Evolutionary conservation across 2,888 invertebrate species (phyloP).

Genomic region (Synergus umbraculus): DNA sequence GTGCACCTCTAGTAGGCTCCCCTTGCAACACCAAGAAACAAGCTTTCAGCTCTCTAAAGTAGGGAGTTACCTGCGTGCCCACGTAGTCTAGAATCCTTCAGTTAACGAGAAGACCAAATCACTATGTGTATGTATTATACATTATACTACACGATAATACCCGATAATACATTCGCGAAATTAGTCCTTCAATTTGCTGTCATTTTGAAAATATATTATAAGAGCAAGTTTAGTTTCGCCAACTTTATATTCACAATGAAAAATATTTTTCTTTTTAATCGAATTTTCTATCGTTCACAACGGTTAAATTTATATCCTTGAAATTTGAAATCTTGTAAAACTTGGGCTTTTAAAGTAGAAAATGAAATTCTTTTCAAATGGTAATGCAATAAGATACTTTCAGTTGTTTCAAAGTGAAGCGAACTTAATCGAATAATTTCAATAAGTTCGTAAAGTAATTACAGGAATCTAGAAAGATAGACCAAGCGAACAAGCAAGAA

Average conservation of each 20-base stretch:
- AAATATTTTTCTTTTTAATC: no score
- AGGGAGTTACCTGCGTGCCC: slow-evolving; percentile 32
- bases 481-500: slow-evolving; percentile 9
- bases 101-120: background rate
- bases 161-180: background rate
- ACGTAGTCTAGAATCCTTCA: slow-evolving; percentile 3
- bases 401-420: slow-evolving; percentile 5
- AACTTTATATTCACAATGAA: no score
- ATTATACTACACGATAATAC: background rate
- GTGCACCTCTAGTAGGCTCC: slow-evolving; percentile 45
- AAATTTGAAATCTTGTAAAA: no score
- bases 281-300: no score
- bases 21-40: slow-evolving; percentile 42
- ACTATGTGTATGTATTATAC: background rate
- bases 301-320: no score
- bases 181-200: no score
- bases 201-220: no score
- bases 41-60: slow-evolving; percentile 38
- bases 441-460: slow-evolving; percentile 12
- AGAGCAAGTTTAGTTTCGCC: no score
- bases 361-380: background rate
- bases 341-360: background rate
- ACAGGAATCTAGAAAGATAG: slow-evolving; percentile 29
- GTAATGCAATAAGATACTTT: background rate
- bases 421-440: slow-evolving; percentile 4